Evolutionary conservation across 2,888 invertebrate genomes (phyloP).

Genomic region (Linnaemya tessellans): DNA sequence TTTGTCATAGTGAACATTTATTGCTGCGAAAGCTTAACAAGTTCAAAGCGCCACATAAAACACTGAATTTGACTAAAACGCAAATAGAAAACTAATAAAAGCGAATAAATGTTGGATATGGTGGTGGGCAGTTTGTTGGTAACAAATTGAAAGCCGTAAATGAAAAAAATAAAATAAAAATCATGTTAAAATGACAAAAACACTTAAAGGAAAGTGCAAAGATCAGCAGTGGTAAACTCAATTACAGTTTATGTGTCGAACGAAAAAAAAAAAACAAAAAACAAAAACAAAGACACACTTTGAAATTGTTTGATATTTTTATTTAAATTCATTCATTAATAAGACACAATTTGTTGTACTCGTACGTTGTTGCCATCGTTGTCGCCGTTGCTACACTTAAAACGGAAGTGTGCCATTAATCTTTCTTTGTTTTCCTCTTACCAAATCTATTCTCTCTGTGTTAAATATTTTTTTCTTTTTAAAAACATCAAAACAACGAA

Average conservation of each 20-base stretch:
- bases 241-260: neutral
- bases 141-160: slow-evolving; percentile 40
- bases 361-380: slow-evolving; percentile 16
- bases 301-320: slow-evolving; percentile 26
- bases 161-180: slow-evolving; percentile 51
- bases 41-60: slow-evolving; percentile 65
- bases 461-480: neutral
- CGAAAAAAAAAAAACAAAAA: neutral
- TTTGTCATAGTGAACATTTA: slow-evolving; percentile 49
- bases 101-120: neutral
- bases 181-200: slow-evolving; percentile 55
- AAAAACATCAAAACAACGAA: slow-evolving; percentile 27
- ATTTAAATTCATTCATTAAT: slow-evolving; percentile 52
- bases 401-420: slow-evolving; percentile 71
- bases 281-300: slow-evolving; percentile 11
- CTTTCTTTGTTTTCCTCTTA: slow-evolving; percentile 46
- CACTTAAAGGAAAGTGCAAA: slow-evolving; percentile 64
- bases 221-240: slow-evolving; percentile 48
- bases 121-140: slow-evolving; percentile 43
- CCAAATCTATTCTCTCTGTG: slow-evolving; percentile 39
- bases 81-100: slow-evolving; percentile 7
- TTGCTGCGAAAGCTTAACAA: slow-evolving; percentile 35
- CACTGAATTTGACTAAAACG: slow-evolving; percentile 43
- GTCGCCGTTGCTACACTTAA: slow-evolving; percentile 32
- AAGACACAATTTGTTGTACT: slow-evolving; percentile 33